Evolutionary conservation across 2,888 invertebrate genomes (phyloP), one percentile per base, ranked within the genome.

Genomic region (Ptychoptera albimana): DNA sequence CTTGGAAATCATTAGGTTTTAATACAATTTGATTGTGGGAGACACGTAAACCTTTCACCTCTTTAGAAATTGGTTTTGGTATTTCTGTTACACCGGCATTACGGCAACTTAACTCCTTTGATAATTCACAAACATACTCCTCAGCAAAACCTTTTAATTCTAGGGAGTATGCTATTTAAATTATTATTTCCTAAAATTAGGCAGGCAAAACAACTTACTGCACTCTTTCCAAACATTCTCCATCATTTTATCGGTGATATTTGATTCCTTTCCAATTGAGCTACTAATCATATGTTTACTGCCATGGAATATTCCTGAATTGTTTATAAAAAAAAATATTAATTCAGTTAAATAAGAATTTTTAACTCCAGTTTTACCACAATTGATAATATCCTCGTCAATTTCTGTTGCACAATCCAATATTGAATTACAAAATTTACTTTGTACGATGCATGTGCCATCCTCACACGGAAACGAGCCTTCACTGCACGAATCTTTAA

Each of bases 381-480:
- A 66, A 51, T 62, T 59, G 37, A 59, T 55, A 13, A 57, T 60
- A 64, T 71, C 62, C 53, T 73, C 73, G 64, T 65, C 66, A 58
- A 63, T 55, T 50, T 56, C 55, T 64, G 64, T 55, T 51, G 43
- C 46, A 51, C 75, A 75, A 52, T 75, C 70, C 7, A 8, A 12
- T 37, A 60, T 54, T 9, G 61, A 58, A 54, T 75, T 67, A 56
- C 75, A 75, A 58, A 71, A 68, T 48, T 64, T 63, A 48, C 67
- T 64, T 56, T 73, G 73, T 8, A 70, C 67, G 45, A 74, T 64
- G 54, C 75, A 75, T 45, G 61, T 61, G 43, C 65, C 69, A 53
- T 70, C 69, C 48, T 61, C 58, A 52, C 75, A 75, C 38, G 66
- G 60, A 54, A 73, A 72, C 39, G 70, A 69, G 51, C 72, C 73